Evolutionary conservation across 53 echinoderm and acorn worm genomes (phyloP).

Genomic region (Henricia sp.): DNA sequence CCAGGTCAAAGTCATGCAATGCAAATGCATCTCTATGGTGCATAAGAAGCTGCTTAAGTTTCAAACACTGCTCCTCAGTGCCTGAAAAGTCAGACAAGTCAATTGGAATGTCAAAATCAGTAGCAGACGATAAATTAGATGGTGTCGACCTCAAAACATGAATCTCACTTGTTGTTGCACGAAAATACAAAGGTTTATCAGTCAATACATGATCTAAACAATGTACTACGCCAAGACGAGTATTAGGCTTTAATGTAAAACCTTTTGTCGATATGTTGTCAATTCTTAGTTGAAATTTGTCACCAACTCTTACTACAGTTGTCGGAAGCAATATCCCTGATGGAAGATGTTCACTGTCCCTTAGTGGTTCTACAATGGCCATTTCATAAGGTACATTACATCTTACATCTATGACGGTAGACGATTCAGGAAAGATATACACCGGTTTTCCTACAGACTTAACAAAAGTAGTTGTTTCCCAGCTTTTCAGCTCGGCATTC

Average conservation of each 20-base stretch:
- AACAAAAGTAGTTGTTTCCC: no score
- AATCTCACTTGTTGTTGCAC: not conserved
- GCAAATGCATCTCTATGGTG: constrained; percentile 29
- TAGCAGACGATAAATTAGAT: not conserved
- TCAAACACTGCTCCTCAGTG: not conserved
- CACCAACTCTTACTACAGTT: no score
- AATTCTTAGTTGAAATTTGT: not conserved
- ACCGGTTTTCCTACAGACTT: no score
- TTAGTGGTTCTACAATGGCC: no score
- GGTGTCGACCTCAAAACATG: not conserved
- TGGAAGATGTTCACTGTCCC: no score
- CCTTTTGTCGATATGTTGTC: constrained; percentile 18
- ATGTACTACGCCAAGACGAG: not conserved
- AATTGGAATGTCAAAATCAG: not conserved
- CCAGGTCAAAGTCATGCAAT: not conserved
- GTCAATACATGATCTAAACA: not conserved
- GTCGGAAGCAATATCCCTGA: no score
- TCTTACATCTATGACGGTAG: no score
- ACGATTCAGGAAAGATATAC: no score
- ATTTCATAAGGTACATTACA: no score
- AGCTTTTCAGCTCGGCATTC: no score
- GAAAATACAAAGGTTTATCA: not conserved
- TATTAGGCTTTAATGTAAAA: not conserved
- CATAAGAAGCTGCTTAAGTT: not conserved
- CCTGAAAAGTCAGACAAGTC: constrained; percentile 8